These are phyloP conservation scores for Hippocampus abdominalis DNA, from an alignment of 2,113 vertebrate genomes.

Conservation along the genomic window DNA sequence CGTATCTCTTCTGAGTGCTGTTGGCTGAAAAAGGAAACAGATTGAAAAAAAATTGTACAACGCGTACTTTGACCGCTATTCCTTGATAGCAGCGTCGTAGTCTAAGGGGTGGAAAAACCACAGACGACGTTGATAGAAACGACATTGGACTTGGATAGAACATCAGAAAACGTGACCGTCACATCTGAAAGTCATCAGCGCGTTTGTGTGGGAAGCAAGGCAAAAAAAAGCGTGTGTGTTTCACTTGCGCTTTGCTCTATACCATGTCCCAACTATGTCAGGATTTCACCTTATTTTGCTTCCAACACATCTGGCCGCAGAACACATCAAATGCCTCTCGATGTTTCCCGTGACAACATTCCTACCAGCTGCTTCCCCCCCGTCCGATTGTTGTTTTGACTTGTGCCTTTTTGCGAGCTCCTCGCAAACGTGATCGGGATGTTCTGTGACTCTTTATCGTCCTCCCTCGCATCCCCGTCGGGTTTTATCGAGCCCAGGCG, in stretches of 20 bases:
- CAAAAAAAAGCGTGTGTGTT: not conserved
- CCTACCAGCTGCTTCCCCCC: constrained; percentile 57
- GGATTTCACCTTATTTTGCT: constrained; percentile 14
- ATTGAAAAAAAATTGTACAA: constrained; percentile 34
- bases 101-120: not conserved
- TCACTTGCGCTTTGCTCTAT: not conserved
- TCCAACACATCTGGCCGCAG: constrained; percentile 19
- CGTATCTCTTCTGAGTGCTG: constrained; percentile 53
- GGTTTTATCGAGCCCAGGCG: constrained; percentile 10
- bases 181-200: constrained; percentile 14
- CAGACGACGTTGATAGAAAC: constrained; percentile 17
- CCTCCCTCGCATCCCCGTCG: constrained; percentile 4
- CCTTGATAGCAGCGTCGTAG: constrained; percentile 33
- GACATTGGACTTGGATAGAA: constrained; percentile 14
- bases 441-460: constrained; percentile 17
- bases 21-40: constrained; percentile 59
- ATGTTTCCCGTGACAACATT: constrained; percentile 43
- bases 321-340: constrained; percentile 51
- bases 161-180: constrained; percentile 18
- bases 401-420: constrained; percentile 43
- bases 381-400: constrained; percentile 62
- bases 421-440: constrained; percentile 48
- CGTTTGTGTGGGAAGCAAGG: not conserved
- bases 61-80: constrained; percentile 30
- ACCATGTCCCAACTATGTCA: not conserved